A percentile compares a stretch with the other conserved stretches of the same genome.
These are phyloP conservation scores for Gopherus evgoodei DNA, from an alignment of 2,113 vertebrate genomes.

Conservation along the genomic window DNA sequence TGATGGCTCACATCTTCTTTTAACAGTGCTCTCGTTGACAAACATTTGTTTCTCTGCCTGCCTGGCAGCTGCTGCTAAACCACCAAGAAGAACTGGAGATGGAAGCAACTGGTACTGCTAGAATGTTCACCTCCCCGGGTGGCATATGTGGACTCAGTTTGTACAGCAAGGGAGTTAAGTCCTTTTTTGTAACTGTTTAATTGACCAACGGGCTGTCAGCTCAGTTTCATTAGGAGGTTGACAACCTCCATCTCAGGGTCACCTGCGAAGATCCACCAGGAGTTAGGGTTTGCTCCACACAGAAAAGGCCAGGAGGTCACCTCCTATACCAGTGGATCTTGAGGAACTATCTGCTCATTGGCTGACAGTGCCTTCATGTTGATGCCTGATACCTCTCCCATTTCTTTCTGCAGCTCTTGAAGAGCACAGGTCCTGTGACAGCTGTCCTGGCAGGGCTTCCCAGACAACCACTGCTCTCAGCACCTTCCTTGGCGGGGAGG, in stretches of 20 bases:
- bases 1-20: not conserved
- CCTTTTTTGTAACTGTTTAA: not conserved
- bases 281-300: accelerated
- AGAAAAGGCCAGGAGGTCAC: not conserved
- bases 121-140: not conserved
- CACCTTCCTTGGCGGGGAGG: accelerated
- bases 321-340: not conserved
- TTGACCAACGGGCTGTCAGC: not conserved
- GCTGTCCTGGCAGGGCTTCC: not conserved
- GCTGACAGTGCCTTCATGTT: not conserved
- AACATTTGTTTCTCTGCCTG: not conserved
- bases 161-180: not conserved
- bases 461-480: not conserved
- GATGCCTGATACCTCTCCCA: accelerated
- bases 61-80: not conserved
- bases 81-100: accelerated
- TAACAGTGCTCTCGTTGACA: accelerated
- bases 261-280: accelerated
- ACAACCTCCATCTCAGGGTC: not conserved
- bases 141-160: not conserved
- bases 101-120: not conserved
- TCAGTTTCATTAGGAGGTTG: accelerated
- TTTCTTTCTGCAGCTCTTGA: not conserved
- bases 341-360: not conserved
- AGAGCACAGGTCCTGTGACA: not conserved